Base-by-base conservation (phyloP, 2,888 invertebrate species). In the Spilosoma lubricipeda region DNA sequence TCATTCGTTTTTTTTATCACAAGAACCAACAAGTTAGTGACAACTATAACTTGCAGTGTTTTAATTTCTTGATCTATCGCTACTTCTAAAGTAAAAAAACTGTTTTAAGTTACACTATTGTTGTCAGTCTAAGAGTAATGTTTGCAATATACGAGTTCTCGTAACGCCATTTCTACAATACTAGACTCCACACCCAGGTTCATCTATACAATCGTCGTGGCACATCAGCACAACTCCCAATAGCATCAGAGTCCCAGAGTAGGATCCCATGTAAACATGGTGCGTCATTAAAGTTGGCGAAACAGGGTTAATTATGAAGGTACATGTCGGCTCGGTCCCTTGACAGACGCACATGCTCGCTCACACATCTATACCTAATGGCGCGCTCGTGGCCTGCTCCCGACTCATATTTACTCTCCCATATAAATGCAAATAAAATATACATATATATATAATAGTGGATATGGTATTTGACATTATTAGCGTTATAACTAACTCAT, bases 231-330 rank as follows among this genome's bases (percentile, higher is more conserved):
- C 64, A 68, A 36, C 11, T 23, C 23, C 42, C 66, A 36, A 33
- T 67, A 67, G 70, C 9, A 23, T 27, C 27, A 27, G 23, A 69
- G 52, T 74, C 78, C 75, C 74, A 67, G 73, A 91, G 90, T 90
- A 86, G 84, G 81, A 86, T 88, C 87, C 82, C 88, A 80, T 91
- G 91, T 91, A 85, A 88, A 89, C 90, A 90, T 86, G 74, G 82
- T 84, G 84, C 82, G 88, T 90, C 89, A 90, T 91, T 91, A 89
- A 88, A 90, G 87, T 89, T 89, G 85, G 86, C 77, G 84, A 85
- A 90, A 90, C 90, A 88, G 81, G 84, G 86, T 91, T 91, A 90
- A 92, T 92, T 90, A 90, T 90, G 88, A 89, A 90, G 90, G 84
- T 89, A 86, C 84, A 80, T 73, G 80, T 67, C 80, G 79, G 73